Conservation (phyloP, 2,888 invertebrate species). For the Cyclophora albipunctata region DNA sequence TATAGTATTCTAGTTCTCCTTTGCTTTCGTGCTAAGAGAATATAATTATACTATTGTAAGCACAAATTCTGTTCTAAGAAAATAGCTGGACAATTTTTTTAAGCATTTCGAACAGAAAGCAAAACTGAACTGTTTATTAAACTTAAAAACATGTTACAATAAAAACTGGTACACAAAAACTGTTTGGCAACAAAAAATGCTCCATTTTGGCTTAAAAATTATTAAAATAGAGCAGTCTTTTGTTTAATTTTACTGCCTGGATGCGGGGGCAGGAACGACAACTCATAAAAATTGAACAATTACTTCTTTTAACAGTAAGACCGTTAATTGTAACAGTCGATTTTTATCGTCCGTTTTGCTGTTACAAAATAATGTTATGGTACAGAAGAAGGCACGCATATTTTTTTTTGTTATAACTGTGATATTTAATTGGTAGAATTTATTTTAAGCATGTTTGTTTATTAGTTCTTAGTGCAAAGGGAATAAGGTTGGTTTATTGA, state of each 20-base stretch:
- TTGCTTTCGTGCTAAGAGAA: too few relatives aligned
- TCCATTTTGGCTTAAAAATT: conserved; percentile 46
- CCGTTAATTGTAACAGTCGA: conserved; percentile 56
- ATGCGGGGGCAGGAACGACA: conserved; percentile 17
- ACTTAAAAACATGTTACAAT: conserved; percentile 19
- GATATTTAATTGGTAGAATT: too few relatives aligned
- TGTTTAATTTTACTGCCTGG: conserved; percentile 21
- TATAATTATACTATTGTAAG: background rate
- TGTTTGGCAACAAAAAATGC: conserved; percentile 26
- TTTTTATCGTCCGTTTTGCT: conserved; percentile 19
- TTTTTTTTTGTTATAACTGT: too few relatives aligned
- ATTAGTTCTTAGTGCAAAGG: too few relatives aligned
- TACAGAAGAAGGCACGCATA: too few relatives aligned
- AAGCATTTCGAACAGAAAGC: conserved; percentile 12
- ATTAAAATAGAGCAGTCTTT: conserved; percentile 54
- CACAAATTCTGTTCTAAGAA: conserved; percentile 3
- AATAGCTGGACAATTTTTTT: conserved; percentile 9
- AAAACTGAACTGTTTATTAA: conserved; percentile 13
- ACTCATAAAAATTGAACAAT: conserved; percentile 15
- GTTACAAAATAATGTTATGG: too few relatives aligned
- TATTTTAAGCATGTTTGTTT: too few relatives aligned
- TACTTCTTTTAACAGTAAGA: conserved; percentile 29
- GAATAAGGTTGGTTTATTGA: too few relatives aligned
- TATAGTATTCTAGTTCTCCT: too few relatives aligned
- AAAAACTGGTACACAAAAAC: conserved; percentile 16